Base-by-base conservation (phyloP, 1,140 invertebrate genomes). In the Leptinotarsa undecemlineata region DNA sequence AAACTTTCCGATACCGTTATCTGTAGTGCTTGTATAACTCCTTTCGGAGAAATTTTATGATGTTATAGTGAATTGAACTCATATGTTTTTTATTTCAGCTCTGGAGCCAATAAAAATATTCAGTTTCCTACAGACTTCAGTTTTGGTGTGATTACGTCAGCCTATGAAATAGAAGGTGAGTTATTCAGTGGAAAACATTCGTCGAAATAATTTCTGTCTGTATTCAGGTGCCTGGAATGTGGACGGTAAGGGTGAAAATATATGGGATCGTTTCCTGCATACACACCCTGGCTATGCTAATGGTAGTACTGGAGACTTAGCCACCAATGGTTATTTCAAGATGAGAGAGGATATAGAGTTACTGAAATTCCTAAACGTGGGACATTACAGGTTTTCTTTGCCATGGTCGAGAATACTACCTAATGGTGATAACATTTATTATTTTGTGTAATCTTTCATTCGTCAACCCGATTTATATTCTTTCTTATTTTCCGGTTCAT, bases 381-480 rank as follows among this genome's bases (percentile, higher is more conserved):
- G 60, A 23, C 21, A 60, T 17, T 71, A 90, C 79, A 85, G 90
- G 8, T 90, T 91, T 81, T 91, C 90, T 0, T 79, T 91, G 64
- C 88, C 90, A 21, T 91, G 91, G 90, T 77, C 90, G 0, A 80
- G 89, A 74, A 86, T 90, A 42, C 77, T 90, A 2, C 88, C 89
- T 21, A 85, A 78, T 62, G 90, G 90, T 15, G 11, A 51, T 26
- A 26, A 26, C 26, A 26, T 6, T 26, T 26, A 26, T 26, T 26
- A 6, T 26, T 26, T 26, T 4, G 26, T 26, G 26, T 6, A 26
- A 6, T 26, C 26, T 0, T 26, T 26, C 26, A 26, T 26, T 26
- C 4, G 0, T 26, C 26, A 23, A 23, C 21, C 21, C 21, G 21
- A 23, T 26, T 26, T 26, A 26, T 26, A 5, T 26, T 26, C 26